Conservation (phyloP, 2,113 vertebrate species). For the Illadopsis cleaveri region DNA sequence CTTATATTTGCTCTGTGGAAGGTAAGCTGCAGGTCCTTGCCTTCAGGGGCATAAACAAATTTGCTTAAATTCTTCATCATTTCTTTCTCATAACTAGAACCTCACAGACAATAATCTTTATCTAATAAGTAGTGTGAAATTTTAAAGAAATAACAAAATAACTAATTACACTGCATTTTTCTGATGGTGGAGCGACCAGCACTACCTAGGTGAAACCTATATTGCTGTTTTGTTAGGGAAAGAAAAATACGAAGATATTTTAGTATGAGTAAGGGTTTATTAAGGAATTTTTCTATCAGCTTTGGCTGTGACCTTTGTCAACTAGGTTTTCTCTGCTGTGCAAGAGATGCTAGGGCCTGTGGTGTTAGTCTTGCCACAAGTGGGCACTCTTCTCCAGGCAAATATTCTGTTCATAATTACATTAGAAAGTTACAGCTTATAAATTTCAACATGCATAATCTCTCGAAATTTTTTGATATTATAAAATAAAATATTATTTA, state of each 20-base stretch:
- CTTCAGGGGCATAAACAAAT: background rate
- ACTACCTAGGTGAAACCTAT: background rate
- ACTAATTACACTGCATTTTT: background rate
- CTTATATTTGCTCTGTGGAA: conserved; percentile 95
- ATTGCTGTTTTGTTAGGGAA: background rate
- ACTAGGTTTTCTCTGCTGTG: background rate
- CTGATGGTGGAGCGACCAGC: rapidly evolving
- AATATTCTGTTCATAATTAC: background rate
- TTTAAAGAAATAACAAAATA: background rate
- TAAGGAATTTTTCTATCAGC: background rate
- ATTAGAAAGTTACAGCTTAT: background rate
- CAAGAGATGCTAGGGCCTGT: background rate
- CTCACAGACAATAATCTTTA: background rate
- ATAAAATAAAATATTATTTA: background rate
- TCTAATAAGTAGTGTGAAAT: background rate
- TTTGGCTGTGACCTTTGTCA: background rate
- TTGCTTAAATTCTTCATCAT: background rate
- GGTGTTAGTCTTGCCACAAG: conserved; percentile 23
- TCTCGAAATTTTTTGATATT: background rate
- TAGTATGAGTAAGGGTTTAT: rapidly evolving
- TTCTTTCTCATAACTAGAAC: background rate
- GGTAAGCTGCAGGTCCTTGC: conserved; percentile 69
- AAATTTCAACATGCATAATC: background rate
- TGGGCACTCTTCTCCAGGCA: conserved; percentile 39
- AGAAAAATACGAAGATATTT: background rate